Evolutionary conservation across 2,113 vertebrate species (phyloP).

Genomic region (Caracal caracal): DNA sequence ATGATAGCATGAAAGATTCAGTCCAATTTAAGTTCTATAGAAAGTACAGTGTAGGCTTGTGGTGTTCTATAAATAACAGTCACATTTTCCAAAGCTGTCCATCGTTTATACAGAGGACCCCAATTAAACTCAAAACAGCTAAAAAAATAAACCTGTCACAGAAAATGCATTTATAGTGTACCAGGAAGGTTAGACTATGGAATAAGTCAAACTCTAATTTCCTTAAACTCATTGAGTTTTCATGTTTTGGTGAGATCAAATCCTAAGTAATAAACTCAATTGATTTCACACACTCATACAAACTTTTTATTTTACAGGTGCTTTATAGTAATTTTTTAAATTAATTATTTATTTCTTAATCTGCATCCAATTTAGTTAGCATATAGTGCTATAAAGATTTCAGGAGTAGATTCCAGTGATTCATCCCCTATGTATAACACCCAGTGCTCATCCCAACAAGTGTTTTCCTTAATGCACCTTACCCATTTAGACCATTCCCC

Average conservation of each 20-base stretch:
- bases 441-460: too few relatives aligned
- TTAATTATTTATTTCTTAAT: too few relatives aligned
- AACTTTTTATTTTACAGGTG: constrained; percentile 49
- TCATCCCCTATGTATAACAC: too few relatives aligned
- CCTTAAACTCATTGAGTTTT: constrained; percentile 51
- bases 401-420: too few relatives aligned
- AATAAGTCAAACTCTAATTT: constrained; percentile 72
- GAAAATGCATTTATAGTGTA: constrained; percentile 58
- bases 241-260: constrained; percentile 28
- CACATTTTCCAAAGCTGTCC: constrained; percentile 56
- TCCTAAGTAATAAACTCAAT: constrained; percentile 57
- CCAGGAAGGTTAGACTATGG: constrained; percentile 29
- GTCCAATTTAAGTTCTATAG: constrained; percentile 69
- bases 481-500: too few relatives aligned
- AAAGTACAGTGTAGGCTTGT: constrained; percentile 73
- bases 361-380: too few relatives aligned
- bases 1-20: constrained; percentile 61
- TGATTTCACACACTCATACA: constrained; percentile 47
- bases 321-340: not conserved
- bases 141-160: constrained; percentile 71
- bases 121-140: constrained; percentile 69
- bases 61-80: constrained; percentile 67
- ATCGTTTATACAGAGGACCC: constrained; percentile 62
- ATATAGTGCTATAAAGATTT: too few relatives aligned
- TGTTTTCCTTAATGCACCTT: too few relatives aligned